phyloP scores from a whole-genome alignment of 92 coral and sea anemone genomes.

The Metridium senile region DNA sequence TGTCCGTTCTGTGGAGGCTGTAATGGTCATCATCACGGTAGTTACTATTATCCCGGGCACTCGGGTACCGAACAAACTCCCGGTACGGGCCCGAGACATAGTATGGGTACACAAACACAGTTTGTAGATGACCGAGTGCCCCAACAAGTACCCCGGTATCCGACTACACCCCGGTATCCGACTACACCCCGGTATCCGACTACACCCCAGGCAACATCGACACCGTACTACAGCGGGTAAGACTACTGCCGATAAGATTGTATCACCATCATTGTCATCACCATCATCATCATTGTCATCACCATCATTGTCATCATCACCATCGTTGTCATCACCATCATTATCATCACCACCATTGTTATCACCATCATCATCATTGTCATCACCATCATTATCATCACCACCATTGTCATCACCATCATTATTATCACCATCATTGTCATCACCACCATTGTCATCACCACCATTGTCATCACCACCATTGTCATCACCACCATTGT shows the following conservation, averaged over 20 bases:
- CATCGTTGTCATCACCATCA: neutral
- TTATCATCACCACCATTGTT: neutral
- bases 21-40: slow-evolving; percentile 75
- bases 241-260: slow-evolving; percentile 1
- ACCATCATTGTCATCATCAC: neutral
- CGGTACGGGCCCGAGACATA: slow-evolving; percentile 29
- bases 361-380: neutral
- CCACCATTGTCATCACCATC: too few species aligned
- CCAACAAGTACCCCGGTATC: too few species aligned
- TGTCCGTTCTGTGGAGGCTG: slow-evolving; percentile 87
- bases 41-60: slow-evolving; percentile 78
- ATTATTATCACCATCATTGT: neutral
- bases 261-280: neutral
- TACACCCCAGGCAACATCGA: slow-evolving; percentile 73
- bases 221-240: slow-evolving; percentile 79
- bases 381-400: too few species aligned
- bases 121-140: slow-evolving; percentile 44
- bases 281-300: neutral
- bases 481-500: neutral
- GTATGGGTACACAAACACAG: slow-evolving; percentile 67
- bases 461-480: neutral
- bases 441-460: neutral
- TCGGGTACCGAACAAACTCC: slow-evolving; percentile 57
- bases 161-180: too few species aligned
- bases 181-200: slow-evolving; percentile 62